phyloP scores from a whole-genome alignment of 2,113 vertebrate genomes.

The Tychaedon coryphoeus region DNA sequence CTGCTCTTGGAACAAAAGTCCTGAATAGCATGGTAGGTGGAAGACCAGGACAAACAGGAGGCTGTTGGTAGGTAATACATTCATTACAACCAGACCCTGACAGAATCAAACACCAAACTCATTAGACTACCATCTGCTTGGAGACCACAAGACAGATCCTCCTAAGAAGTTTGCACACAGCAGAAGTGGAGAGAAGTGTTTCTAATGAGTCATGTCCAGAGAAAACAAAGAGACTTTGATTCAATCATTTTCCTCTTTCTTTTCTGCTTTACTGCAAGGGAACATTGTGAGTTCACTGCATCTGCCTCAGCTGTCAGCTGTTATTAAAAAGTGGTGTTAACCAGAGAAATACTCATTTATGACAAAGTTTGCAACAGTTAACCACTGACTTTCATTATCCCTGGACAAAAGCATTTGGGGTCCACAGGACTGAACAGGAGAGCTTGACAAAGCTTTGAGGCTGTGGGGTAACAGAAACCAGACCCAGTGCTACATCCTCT shows the following conservation, averaged over 20 bases:
- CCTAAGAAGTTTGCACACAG: not conserved
- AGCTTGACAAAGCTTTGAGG: not conserved
- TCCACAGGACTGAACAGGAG: not conserved
- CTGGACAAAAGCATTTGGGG: not conserved
- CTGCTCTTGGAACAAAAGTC: not conserved
- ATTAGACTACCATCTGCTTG: not conserved
- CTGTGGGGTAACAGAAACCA: not conserved
- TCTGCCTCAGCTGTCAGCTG: not conserved
- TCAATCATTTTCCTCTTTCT: not conserved
- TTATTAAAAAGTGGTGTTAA: not conserved
- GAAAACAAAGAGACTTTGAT: conserved; percentile 3
- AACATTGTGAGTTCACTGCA: not conserved
- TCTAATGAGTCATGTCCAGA: not conserved
- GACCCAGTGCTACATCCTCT: not conserved
- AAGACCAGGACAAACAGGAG: not conserved
- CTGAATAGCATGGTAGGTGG: not conserved
- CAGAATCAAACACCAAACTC: not conserved
- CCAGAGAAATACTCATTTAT: not conserved
- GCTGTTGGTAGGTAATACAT: not conserved
- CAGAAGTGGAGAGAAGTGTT: not conserved
- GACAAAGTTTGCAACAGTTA: not conserved
- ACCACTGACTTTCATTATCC: not conserved
- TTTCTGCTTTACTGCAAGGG: not conserved
- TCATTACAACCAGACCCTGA: not conserved
- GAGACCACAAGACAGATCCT: not conserved